These are phyloP conservation scores for Trichosurus vulpecula DNA, from an alignment of 2,797 vertebrate genomes.

Conservation along the genomic window DNA sequence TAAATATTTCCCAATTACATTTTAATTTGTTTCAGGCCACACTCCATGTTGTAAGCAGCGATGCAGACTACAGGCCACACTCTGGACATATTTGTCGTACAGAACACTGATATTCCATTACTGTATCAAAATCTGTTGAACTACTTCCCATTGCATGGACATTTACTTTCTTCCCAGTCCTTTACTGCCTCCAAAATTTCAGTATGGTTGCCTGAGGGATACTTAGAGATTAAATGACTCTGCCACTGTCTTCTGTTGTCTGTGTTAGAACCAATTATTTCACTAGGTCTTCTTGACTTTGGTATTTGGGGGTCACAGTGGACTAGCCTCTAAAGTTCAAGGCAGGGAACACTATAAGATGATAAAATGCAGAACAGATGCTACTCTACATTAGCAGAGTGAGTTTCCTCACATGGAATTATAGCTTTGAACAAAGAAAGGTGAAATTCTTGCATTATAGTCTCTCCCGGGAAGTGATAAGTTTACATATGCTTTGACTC, in stretches of 20 bases:
- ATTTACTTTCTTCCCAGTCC: background rate
- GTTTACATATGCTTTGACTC: background rate
- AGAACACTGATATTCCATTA: background rate
- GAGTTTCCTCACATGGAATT: background rate
- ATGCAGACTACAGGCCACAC: background rate
- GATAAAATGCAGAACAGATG: background rate
- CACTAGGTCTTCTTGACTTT: background rate
- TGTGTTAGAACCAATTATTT: background rate
- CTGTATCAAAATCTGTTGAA: background rate
- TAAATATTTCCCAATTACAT: background rate
- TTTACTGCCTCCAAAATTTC: background rate
- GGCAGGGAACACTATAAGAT: background rate
- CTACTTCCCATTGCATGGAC: background rate
- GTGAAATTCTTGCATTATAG: background rate
- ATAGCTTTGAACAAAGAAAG: background rate
- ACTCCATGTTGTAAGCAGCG: background rate
- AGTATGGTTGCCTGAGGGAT: background rate
- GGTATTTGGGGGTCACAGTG: background rate
- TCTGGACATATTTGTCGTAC: background rate
- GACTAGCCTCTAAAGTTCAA: background rate
- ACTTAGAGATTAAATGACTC: background rate
- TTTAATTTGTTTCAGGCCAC: background rate
- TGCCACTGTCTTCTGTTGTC: background rate
- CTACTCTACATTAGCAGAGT: background rate
- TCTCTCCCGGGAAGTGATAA: background rate